A percentile compares a stretch with the other conserved stretches of the same genome.
Evolutionary conservation across 1,140 invertebrate species (phyloP).

Genomic region (Aphelinus certus): DNA sequence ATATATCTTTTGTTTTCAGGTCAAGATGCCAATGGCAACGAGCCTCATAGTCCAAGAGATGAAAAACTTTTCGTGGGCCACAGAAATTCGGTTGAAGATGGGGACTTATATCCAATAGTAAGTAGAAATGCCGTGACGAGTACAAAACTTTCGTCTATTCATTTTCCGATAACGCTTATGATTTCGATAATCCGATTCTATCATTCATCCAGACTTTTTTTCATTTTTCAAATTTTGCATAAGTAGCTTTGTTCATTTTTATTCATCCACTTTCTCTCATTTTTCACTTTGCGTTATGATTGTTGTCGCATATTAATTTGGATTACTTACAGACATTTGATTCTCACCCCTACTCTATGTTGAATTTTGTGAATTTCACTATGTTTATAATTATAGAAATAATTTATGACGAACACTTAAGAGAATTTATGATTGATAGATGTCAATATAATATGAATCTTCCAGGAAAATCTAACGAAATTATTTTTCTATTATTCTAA

Average conservation of each 20-base stretch:
- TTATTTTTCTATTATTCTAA: no score
- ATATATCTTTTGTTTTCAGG: slow-evolving; percentile 4
- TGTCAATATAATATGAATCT: no score
- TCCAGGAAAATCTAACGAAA: no score
- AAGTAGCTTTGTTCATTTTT: neutral
- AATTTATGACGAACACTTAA: no score
- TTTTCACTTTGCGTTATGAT: neutral
- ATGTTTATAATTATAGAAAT: no score
- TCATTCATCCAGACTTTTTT: no score
- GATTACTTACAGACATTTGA: neutral
- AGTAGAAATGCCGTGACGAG: slow-evolving; percentile 3
- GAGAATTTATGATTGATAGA: no score
- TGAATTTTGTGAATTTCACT: no score
- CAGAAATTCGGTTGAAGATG: slow-evolving; percentile 28
- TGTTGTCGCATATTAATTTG: neutral
- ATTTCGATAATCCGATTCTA: no score
- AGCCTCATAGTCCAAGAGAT: neutral
- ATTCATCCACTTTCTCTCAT: neutral
- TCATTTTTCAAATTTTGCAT: neutral
- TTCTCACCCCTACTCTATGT: no score
- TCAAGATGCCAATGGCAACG: slow-evolving; percentile 16
- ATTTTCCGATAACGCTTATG: no score
- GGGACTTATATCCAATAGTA: slow-evolving; percentile 19
- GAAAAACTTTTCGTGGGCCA: slow-evolving; percentile 22
- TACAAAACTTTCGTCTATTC: no score